These are phyloP conservation scores for Nasonia oneida DNA, from an alignment of 2,888 invertebrate genomes.

Conservation along the genomic window DNA sequence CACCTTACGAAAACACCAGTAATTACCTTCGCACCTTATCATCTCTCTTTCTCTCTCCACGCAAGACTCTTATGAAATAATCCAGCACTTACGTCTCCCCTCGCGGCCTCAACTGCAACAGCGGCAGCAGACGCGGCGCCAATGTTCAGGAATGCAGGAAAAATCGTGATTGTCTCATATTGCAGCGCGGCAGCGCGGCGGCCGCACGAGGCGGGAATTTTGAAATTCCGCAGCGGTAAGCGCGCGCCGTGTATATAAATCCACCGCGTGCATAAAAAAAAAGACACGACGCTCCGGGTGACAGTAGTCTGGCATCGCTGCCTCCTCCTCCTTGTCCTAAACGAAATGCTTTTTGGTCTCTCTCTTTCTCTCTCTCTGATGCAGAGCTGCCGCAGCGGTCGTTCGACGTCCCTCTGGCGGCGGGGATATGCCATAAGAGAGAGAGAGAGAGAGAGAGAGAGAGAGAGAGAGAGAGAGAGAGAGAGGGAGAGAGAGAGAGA, in stretches of 20 bases:
- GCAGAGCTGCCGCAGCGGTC: neutral
- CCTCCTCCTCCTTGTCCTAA: constrained; percentile 39
- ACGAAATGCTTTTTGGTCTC: constrained; percentile 51
- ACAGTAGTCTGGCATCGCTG: constrained; percentile 1
- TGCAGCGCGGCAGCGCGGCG: constrained; percentile 5
- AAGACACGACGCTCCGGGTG: neutral
- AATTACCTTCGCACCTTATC: constrained; percentile 45
- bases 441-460: neutral
- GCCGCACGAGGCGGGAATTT: constrained; percentile 51
- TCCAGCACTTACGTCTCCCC: constrained; percentile 23
- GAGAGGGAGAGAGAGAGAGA: neutral
- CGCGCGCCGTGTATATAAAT: neutral
- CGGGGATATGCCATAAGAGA: neutral
- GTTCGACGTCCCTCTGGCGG: neutral
- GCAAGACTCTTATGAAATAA: constrained; percentile 51
- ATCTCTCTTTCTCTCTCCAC: constrained; percentile 35
- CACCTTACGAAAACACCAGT: constrained; percentile 20
- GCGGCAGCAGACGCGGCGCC: constrained; percentile 6
- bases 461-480: neutral
- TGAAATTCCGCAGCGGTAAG: constrained; percentile 52
- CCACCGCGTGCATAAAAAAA: neutral
- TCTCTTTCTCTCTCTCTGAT: constrained; percentile 47
- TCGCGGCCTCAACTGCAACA: neutral
- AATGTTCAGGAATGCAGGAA: constrained; percentile 52
- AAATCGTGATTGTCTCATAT: constrained; percentile 59